Percentiles rank a stretch among this genome's conserved stretches.
Evolutionary conservation across 2,113 vertebrate species (phyloP).

Genomic region (Otolemur garnettii): DNA sequence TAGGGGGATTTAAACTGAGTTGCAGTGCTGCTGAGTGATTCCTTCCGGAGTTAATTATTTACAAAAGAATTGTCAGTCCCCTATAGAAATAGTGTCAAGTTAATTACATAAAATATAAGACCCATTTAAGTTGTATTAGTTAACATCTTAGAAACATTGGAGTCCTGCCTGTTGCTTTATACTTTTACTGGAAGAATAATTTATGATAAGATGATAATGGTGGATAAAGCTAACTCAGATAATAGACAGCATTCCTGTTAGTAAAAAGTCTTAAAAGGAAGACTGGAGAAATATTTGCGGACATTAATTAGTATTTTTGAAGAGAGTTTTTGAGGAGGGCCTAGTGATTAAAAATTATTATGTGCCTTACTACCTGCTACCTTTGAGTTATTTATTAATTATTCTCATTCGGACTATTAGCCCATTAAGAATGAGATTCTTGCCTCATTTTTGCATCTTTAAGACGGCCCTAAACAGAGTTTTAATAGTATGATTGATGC

Average conservation of each 20-base stretch:
- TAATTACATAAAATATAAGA: conserved; percentile 72
- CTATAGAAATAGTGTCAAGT: conserved; percentile 12
- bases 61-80: conserved; percentile 7
- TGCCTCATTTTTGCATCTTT: not conserved
- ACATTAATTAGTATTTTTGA: not conserved
- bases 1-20: not conserved
- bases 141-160: conserved; percentile 73
- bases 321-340: not conserved
- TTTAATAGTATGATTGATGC: not conserved
- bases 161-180: conserved; percentile 37
- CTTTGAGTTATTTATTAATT: not conserved
- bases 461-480: not conserved
- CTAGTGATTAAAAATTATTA: not conserved
- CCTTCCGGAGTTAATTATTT: conserved; percentile 46
- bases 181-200: conserved; percentile 66
- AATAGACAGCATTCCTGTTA: not conserved
- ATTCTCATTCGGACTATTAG: not conserved
- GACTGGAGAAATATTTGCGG: conserved; percentile 33
- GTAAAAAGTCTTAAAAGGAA: not conserved
- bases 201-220: not conserved
- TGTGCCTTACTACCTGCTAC: not conserved
- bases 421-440: not conserved
- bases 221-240: not conserved
- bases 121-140: conserved; percentile 68
- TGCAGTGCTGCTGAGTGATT: not conserved